Evolutionary conservation across 2,888 invertebrate species (phyloP), one percentile per base, ranked within the genome.

Genomic region (Orthosia gracilis): DNA sequence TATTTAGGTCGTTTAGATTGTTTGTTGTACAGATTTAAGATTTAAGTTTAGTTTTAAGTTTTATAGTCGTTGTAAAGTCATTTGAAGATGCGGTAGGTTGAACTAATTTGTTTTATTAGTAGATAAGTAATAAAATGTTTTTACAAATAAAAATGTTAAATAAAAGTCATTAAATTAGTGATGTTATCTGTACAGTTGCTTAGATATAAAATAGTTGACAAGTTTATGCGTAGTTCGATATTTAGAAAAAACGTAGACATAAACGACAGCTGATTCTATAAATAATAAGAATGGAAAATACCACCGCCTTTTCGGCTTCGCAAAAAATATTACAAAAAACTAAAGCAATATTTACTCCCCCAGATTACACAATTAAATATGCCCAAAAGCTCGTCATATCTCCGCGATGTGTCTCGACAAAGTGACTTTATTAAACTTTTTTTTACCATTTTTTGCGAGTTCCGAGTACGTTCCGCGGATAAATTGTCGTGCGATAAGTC

Each of bases 401-500:
- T 74, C 73, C 45, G 76, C 67, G 84, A 83, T 85, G 76, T 85
- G 84, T 78, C 78, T 83, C 80, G 74, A 83, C 72, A 80, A 74
- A 87, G 90, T 83, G 91, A 91, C 91, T 92, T 93, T 94, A 93
- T 94, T 92, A 93, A 95, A 94, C 93, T 94, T 95, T 94, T 95
- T 81, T 94, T 91, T 88, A 90, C 89, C 91, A 89, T 90, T 90
- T 91, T 93, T 93, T 93, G 93, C 90, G 84, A 89, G 90, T 90
- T 89, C 88, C 84, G 86, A 87, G 89, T 88, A 88, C 83, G 82
- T 82, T 83, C 82, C 83, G 85, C 86, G 91, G 92, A 94, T 94
- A 95, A 95, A 95, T 95, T 92, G 94, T 92, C 86, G 88, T 85
- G 91, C 92, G 94, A 95, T 95, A 96, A 95, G 90, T 95, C 93